Evolutionary conservation across 2,797 vertebrate species (phyloP).

Genomic region (Kryptopterus vitreolus): DNA sequence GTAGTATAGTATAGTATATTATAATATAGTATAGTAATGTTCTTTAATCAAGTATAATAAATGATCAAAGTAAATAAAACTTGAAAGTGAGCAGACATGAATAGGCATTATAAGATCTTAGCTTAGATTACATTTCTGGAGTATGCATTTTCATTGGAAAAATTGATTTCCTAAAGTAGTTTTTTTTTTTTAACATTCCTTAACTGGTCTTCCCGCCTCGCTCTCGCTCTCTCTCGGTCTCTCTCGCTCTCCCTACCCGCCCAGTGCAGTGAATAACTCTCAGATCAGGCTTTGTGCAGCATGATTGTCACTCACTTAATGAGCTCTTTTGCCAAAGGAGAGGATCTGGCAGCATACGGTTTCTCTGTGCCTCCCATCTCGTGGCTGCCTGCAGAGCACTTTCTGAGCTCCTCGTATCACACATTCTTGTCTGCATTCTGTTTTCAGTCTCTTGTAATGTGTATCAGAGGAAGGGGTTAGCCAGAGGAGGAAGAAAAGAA

Average conservation of each 20-base stretch:
- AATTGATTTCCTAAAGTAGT: background rate
- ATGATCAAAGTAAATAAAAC: background rate
- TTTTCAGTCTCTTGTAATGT: conserved; percentile 49
- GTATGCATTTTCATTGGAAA: background rate
- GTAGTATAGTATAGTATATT: background rate
- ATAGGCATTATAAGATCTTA: background rate
- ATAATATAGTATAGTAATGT: background rate
- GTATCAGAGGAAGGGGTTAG: conserved; percentile 52
- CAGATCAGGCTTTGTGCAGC: conserved; percentile 75
- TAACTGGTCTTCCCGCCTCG: conserved; percentile 43
- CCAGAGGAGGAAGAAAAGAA: conserved; percentile 55
- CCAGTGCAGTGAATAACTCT: conserved; percentile 72
- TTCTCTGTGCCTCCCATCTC: conserved; percentile 53
- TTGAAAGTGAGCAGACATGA: background rate
- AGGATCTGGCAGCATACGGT: conserved; percentile 78
- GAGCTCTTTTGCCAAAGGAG: conserved; percentile 75
- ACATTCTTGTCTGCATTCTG: conserved; percentile 31
- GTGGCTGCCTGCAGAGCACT: conserved; percentile 14
- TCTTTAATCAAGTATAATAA: background rate
- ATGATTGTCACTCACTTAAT: conserved; percentile 83
- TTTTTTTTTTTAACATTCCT: conserved; percentile 65
- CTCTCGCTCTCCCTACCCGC: conserved; percentile 57
- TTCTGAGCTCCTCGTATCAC: conserved; percentile 24
- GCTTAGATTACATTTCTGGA: background rate
- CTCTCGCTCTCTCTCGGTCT: conserved; percentile 52